Evolutionary conservation across 2,888 invertebrate species (phyloP).

Genomic region (Cheilosia grossa): DNA sequence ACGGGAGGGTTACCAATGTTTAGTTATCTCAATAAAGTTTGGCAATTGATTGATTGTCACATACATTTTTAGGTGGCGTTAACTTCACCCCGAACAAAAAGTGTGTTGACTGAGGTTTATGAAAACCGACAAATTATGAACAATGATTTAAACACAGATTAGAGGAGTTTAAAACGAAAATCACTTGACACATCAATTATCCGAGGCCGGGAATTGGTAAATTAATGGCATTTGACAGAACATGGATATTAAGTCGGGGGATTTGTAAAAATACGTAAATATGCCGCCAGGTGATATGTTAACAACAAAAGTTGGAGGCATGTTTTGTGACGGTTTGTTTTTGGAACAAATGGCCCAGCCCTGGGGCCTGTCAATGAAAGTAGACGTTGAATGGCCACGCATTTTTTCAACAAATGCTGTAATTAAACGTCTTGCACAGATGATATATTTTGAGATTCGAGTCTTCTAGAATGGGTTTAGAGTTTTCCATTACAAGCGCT

Average conservation of each 20-base stretch:
- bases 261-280: neutral
- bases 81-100: conserved; percentile 3
- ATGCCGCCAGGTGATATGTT: too few species aligned
- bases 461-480: too few species aligned
- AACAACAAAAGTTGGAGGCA: too few species aligned
- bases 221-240: conserved; percentile 40
- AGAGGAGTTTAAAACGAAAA: conserved; percentile 22
- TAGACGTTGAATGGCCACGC: too few species aligned
- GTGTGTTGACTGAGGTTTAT: conserved; percentile 17
- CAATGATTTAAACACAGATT: conserved; percentile 28
- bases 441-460: too few species aligned
- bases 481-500: too few species aligned
- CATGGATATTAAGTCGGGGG: conserved; percentile 2
- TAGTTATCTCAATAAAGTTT: conserved; percentile 27
- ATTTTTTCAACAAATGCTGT: too few species aligned
- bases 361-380: too few species aligned
- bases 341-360: too few species aligned
- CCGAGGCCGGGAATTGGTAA: neutral
- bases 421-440: too few species aligned
- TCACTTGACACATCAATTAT: conserved; percentile 36
- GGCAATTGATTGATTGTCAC: conserved; percentile 37
- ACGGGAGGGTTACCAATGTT: conserved; percentile 22
- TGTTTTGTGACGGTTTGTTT: too few species aligned
- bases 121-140: conserved; percentile 33
- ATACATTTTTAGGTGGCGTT: conserved; percentile 10